Percentiles rank a stretch among this genome's conserved stretches.
These are phyloP conservation scores for Leptobrachium ailaonicum DNA, from an alignment of 2,113 vertebrate species.

Conservation along the genomic window DNA sequence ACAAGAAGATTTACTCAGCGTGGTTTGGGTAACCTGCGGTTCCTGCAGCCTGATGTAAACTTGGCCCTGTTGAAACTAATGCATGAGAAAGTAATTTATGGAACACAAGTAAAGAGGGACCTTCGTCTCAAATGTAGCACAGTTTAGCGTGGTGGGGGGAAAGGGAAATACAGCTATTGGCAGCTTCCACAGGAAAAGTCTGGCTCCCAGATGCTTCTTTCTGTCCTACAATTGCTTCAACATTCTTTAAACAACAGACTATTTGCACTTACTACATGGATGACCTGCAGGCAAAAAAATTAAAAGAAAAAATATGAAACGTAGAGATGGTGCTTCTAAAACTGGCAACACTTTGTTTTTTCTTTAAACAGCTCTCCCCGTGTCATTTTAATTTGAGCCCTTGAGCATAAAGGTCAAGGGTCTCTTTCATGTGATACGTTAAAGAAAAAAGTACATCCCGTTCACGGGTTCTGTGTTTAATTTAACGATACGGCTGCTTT, in stretches of 20 bases:
- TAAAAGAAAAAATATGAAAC: background rate
- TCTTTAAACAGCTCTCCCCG: background rate
- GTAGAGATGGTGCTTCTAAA: conserved; percentile 17
- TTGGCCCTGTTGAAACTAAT: conserved; percentile 37
- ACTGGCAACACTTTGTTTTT: conserved; percentile 7
- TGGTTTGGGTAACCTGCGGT: conserved; percentile 34
- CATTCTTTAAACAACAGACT: conserved; percentile 60
- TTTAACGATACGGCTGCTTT: too few relatives aligned
- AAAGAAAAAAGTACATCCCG: too few relatives aligned
- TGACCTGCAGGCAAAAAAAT: conserved; percentile 40
- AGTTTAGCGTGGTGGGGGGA: conserved; percentile 32
- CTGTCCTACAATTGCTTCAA: conserved; percentile 57
- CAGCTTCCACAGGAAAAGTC: conserved; percentile 67
- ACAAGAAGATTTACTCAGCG: conserved; percentile 36
- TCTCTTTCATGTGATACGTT: background rate
- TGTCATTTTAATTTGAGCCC: background rate
- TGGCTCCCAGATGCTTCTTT: conserved; percentile 73
- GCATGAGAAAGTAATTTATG: conserved; percentile 47
- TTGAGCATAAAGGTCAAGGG: conserved; percentile 6
- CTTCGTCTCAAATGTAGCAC: conserved; percentile 60
- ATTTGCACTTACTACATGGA: conserved; percentile 55
- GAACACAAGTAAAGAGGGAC: conserved; percentile 54
- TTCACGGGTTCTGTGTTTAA: too few relatives aligned
- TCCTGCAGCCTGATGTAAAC: conserved; percentile 45
- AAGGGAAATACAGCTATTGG: conserved; percentile 68